phyloP scores from a whole-genome alignment of 2,888 invertebrate genomes.

The Morpho achilles region DNA sequence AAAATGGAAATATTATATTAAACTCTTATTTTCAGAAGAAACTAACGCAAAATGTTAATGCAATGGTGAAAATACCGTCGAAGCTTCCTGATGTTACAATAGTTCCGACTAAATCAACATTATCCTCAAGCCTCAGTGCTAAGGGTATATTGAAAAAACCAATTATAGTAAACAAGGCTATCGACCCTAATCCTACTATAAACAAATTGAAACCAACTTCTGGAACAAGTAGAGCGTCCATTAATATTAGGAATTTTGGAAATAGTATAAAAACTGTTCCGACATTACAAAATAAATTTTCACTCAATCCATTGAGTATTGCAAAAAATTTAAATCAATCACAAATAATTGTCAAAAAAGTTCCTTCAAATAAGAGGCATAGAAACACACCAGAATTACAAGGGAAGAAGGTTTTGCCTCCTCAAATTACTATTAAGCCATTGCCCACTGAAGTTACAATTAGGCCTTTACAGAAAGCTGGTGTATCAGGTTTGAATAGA shows the following conservation, averaged over 20 bases:
- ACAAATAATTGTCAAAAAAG: constrained; percentile 30
- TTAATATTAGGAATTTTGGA: constrained; percentile 12
- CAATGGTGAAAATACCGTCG: constrained; percentile 66
- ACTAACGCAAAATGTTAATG: constrained; percentile 42
- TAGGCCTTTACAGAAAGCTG: constrained; percentile 11
- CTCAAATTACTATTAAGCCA: constrained; percentile 44
- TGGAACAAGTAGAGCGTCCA: constrained; percentile 13
- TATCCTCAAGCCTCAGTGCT: background rate
- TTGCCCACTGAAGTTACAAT: constrained; percentile 39
- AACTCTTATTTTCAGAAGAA: constrained; percentile 42
- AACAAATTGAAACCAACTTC: background rate
- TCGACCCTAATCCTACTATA: background rate
- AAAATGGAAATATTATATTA: background rate
- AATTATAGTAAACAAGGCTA: constrained; percentile 8
- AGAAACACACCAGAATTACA: constrained; percentile 33
- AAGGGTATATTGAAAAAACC: constrained; percentile 5
- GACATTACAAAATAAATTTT: constrained; percentile 23
- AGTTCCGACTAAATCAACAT: constrained; percentile 38
- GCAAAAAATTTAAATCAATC: constrained; percentile 28
- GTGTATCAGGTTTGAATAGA: constrained; percentile 18
- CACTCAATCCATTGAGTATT: constrained; percentile 34
- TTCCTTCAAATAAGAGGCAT: constrained; percentile 17
- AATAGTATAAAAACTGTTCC: constrained; percentile 23
- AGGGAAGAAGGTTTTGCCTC: constrained; percentile 40
- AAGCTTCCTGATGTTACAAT: constrained; percentile 49